Evolutionary conservation across 2,888 invertebrate genomes (phyloP).

Genomic region (Cyrtodaria siliqua): DNA sequence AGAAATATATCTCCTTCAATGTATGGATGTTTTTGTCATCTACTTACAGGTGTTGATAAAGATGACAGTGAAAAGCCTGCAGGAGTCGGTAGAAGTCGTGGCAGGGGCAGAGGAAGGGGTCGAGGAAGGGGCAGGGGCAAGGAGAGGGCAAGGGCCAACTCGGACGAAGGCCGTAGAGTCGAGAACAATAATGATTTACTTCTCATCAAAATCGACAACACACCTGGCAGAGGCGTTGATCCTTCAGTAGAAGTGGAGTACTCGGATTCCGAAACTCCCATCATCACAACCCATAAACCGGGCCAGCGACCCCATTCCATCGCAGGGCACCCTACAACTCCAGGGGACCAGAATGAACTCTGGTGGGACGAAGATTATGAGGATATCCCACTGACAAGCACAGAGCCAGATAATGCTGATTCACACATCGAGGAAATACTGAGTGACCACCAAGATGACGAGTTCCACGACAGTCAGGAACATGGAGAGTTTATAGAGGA

Average conservation of each 20-base stretch:
- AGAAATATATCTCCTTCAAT: too few species aligned
- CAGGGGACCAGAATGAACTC: slow-evolving; percentile 63
- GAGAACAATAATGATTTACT: slow-evolving; percentile 79
- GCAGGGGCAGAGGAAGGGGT: slow-evolving; percentile 72
- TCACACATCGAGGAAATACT: slow-evolving; percentile 61
- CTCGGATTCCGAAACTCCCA: slow-evolving; percentile 69
- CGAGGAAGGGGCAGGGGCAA: slow-evolving; percentile 71
- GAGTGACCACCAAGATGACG: slow-evolving; percentile 57
- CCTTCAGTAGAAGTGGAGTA: slow-evolving; percentile 78
- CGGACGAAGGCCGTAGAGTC: slow-evolving; percentile 80
- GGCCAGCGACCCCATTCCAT: slow-evolving; percentile 50
- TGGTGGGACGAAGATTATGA: slow-evolving; percentile 74
- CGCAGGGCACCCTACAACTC: slow-evolving; percentile 49
- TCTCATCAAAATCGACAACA: slow-evolving; percentile 82
- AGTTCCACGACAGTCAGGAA: slow-evolving; percentile 56
- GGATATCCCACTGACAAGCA: slow-evolving; percentile 67
- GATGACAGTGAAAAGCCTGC: slow-evolving; percentile 62
- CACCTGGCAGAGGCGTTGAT: slow-evolving; percentile 70
- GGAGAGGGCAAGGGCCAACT: slow-evolving; percentile 74
- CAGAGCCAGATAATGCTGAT: slow-evolving; percentile 64
- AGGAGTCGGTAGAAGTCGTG: slow-evolving; percentile 75
- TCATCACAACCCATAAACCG: slow-evolving; percentile 58
- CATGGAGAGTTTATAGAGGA: slow-evolving; percentile 63
- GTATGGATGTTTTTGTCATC: background rate
- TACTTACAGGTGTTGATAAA: slow-evolving; percentile 57